Conservation (phyloP, 2,797 vertebrate genomes). For the Spatula versicolor region DNA sequence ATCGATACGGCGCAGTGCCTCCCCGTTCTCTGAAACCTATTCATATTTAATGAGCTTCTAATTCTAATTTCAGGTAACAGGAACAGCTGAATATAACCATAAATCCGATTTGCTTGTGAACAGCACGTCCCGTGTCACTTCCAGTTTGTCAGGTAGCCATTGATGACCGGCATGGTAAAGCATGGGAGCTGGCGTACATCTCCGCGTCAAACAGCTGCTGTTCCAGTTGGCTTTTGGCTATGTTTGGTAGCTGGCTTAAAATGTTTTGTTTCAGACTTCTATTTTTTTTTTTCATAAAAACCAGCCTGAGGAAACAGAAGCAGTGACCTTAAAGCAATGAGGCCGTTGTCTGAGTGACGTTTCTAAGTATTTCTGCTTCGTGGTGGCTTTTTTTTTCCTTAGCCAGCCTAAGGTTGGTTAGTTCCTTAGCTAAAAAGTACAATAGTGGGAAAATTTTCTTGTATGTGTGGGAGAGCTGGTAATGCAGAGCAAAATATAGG, state of each 20-base stretch:
- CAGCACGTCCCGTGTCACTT: background rate
- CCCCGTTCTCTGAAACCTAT: conserved; percentile 68
- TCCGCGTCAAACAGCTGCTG: background rate
- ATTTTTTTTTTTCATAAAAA: background rate
- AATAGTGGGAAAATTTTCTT: conserved; percentile 20
- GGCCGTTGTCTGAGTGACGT: background rate
- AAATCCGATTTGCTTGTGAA: conserved; percentile 68
- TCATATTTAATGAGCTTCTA: conserved; percentile 80
- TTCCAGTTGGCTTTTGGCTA: background rate
- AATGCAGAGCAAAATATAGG: background rate
- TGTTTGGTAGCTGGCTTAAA: background rate
- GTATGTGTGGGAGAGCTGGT: background rate
- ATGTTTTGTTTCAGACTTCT: background rate
- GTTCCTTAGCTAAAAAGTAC: background rate
- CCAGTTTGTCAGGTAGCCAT: background rate
- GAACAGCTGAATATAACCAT: conserved; percentile 65
- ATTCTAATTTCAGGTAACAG: conserved; percentile 78
- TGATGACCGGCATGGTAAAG: background rate
- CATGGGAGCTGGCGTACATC: background rate
- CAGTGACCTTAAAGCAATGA: background rate
- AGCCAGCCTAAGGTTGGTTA: background rate
- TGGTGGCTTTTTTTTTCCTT: background rate
- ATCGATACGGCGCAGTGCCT: conserved; percentile 76
- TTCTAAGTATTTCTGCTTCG: background rate
- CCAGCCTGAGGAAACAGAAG: background rate